Evolutionary conservation across 2,113 vertebrate genomes (phyloP).

Genomic region (Sialia sialis): DNA sequence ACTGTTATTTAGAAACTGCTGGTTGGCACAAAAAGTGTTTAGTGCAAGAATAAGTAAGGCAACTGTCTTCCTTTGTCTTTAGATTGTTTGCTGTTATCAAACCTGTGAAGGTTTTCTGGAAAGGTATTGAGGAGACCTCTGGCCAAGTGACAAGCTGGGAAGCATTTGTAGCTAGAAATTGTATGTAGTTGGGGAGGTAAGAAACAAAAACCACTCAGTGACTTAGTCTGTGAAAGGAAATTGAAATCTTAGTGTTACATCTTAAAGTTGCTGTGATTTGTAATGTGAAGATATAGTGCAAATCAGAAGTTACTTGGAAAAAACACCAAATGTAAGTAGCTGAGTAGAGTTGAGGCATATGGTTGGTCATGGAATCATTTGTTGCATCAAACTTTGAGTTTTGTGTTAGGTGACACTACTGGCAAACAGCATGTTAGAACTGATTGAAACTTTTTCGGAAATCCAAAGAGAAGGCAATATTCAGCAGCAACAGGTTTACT

Average conservation of each 20-base stretch:
- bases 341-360: background rate
- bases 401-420: background rate
- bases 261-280: background rate
- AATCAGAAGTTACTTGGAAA: background rate
- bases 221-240: background rate
- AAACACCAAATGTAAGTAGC: background rate
- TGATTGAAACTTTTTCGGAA: background rate
- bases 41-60: background rate
- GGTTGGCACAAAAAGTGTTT: background rate
- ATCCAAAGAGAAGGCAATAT: background rate
- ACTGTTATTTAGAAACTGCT: background rate
- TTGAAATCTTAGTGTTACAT: background rate
- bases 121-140: background rate
- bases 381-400: background rate
- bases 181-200: background rate
- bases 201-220: background rate
- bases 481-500: background rate
- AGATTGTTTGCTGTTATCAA: background rate
- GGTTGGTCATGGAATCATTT: background rate
- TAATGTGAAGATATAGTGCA: background rate
- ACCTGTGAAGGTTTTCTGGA: background rate
- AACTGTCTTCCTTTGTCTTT: background rate
- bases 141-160: background rate
- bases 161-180: background rate
- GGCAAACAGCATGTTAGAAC: background rate